Conservation (phyloP, 2,888 invertebrate genomes). For the Melanophora roralis region DNA sequence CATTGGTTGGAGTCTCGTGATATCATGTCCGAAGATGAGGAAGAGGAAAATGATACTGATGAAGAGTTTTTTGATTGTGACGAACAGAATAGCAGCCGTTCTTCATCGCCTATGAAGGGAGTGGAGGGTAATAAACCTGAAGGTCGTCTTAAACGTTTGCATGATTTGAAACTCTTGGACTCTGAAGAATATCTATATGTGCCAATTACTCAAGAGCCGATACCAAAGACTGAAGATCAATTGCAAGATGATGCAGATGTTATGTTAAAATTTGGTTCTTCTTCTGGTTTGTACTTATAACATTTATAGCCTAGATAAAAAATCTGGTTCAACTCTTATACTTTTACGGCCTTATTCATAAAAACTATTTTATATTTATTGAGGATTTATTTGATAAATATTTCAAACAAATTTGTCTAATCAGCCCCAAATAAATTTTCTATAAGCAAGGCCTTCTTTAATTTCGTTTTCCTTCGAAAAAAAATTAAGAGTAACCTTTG, state of each 20-base stretch:
- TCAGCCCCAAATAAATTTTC: too few relatives aligned
- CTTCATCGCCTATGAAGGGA: constrained; percentile 16
- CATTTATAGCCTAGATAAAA: too few relatives aligned
- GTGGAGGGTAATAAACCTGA: constrained; percentile 78
- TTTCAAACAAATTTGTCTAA: too few relatives aligned
- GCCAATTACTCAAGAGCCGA: constrained; percentile 92
- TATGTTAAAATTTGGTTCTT: constrained; percentile 91
- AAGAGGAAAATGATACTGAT: constrained; percentile 64
- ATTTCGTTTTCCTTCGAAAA: too few relatives aligned
- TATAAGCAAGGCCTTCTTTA: too few relatives aligned
- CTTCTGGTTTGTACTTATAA: constrained; percentile 81
- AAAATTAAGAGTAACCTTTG: too few relatives aligned
- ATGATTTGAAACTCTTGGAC: constrained; percentile 82
- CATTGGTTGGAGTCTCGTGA: neutral
- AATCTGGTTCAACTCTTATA: too few relatives aligned
- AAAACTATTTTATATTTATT: neutral
- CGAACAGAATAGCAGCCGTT: constrained; percentile 74
- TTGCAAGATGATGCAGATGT: constrained; percentile 95
- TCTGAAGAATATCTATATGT: constrained; percentile 86
- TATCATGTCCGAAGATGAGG: neutral
- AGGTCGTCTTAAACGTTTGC: constrained; percentile 84
- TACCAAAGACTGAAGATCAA: constrained; percentile 98
- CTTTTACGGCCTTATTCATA: too few relatives aligned
- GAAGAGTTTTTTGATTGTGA: constrained; percentile 91
- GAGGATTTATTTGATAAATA: too few relatives aligned